Conservation (phyloP, 2,888 invertebrate genomes). For the Acanthopleura granulata region DNA sequence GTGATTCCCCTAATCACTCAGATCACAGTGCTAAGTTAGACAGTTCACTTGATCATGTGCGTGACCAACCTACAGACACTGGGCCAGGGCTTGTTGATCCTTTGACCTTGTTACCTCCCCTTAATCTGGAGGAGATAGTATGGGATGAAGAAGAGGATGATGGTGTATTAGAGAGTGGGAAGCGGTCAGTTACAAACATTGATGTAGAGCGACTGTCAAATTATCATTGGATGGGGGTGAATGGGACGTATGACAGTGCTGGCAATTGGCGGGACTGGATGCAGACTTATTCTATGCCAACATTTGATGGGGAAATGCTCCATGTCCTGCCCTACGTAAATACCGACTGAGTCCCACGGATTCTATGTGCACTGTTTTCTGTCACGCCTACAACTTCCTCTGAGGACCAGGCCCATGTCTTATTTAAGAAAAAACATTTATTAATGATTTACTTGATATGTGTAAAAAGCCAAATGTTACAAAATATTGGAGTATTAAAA, state of each 20-base stretch:
- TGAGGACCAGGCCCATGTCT: too few species aligned
- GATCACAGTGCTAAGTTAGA: conserved; percentile 1
- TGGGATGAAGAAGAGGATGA: conserved; percentile 73
- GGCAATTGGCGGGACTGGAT: conserved; percentile 90
- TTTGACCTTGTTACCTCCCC: conserved; percentile 73
- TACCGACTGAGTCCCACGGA: conserved; percentile 76
- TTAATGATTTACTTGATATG: neutral
- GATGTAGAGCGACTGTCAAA: conserved; percentile 62
- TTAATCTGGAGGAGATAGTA: conserved; percentile 75
- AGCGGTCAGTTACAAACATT: conserved; percentile 45
- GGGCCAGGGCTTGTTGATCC: neutral
- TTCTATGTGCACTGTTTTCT: too few species aligned
- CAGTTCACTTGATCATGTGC: neutral
- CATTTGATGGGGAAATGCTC: conserved; percentile 83
- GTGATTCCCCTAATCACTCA: neutral
- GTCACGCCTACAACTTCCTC: too few species aligned
- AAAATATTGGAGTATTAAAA: conserved; percentile 11
- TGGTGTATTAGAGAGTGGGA: conserved; percentile 59
- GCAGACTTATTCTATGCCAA: conserved; percentile 82
- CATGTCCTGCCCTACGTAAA: conserved; percentile 97
- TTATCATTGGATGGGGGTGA: conserved; percentile 70
- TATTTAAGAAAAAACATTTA: neutral
- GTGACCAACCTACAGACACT: neutral
- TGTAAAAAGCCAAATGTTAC: conserved; percentile 10
- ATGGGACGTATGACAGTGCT: conserved; percentile 72